phyloP scores from a whole-genome alignment of 2,797 vertebrate genomes.

The Apogon hyalosoma region DNA sequence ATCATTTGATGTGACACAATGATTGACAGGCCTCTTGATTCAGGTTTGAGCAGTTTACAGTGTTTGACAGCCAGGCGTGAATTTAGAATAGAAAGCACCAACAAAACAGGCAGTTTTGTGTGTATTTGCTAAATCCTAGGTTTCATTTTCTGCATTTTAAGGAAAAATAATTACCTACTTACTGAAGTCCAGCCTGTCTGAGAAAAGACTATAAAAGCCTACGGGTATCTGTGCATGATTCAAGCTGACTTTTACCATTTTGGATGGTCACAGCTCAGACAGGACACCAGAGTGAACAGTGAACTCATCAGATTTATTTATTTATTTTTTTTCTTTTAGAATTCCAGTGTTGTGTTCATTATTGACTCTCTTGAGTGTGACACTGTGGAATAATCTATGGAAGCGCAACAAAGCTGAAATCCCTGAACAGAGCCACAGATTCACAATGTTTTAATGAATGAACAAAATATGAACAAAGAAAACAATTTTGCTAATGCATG shows the following conservation, averaged over 20 bases:
- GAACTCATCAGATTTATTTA: no score
- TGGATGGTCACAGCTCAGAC: neutral
- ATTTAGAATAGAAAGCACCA: constrained; percentile 29
- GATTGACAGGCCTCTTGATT: constrained; percentile 53
- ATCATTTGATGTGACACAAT: constrained; percentile 41
- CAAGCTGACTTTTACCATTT: constrained; percentile 51
- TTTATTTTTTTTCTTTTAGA: no score
- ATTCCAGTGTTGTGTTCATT: no score
- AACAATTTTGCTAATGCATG: no score
- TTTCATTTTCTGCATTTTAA: constrained; percentile 8
- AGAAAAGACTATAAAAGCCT: constrained; percentile 15
- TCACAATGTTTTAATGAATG: no score
- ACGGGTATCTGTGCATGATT: constrained; percentile 13
- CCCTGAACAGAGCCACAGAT: no score
- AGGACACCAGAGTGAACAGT: no score
- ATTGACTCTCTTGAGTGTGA: no score
- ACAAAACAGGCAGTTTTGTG: constrained; percentile 14
- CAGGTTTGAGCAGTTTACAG: constrained; percentile 23
- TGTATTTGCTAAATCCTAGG: constrained; percentile 3
- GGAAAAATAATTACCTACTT: neutral
- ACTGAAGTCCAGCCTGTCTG: neutral
- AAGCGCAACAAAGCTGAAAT: no score
- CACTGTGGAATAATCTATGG: no score
- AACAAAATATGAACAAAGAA: no score
- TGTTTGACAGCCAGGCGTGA: constrained; percentile 33